These are phyloP conservation scores for Melieria crassipennis DNA, from an alignment of 2,888 invertebrate genomes.

Conservation along the genomic window DNA sequence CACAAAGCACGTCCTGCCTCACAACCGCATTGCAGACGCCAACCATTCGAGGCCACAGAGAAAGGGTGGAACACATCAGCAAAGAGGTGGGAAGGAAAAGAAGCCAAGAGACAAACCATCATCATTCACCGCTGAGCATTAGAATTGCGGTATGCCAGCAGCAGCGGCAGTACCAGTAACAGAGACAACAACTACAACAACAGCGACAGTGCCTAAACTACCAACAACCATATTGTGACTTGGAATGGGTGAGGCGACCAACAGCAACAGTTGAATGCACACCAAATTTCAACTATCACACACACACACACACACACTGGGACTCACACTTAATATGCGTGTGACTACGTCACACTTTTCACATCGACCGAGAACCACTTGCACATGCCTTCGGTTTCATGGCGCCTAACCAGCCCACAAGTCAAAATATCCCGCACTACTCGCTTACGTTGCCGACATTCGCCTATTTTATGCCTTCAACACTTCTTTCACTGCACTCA, in stretches of 20 bases:
- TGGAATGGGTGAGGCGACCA: too few species aligned
- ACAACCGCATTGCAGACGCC: too few species aligned
- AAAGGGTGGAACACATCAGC: not conserved
- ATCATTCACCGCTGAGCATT: conserved; percentile 40
- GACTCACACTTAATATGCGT: not conserved
- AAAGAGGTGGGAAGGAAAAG: conserved; percentile 12
- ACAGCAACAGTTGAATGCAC: conserved; percentile 12
- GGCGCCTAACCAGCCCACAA: too few species aligned
- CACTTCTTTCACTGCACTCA: too few species aligned
- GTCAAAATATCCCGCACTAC: too few species aligned
- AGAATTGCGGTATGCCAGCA: conserved; percentile 40
- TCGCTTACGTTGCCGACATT: too few species aligned
- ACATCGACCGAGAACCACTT: conserved; percentile 14
- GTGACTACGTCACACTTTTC: not conserved
- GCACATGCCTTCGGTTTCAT: not conserved
- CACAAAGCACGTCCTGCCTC: not conserved
- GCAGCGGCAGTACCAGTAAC: conserved; percentile 8
- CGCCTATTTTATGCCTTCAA: too few species aligned
- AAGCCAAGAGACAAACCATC: conserved; percentile 22
- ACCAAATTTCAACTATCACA: conserved; percentile 1
- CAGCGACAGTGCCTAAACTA: conserved; percentile 2
- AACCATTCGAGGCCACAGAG: too few species aligned
- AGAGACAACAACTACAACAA: conserved; percentile 11
- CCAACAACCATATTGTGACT: not conserved
- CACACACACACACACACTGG: conserved; percentile 20